Evolutionary conservation across 2,113 vertebrate species (phyloP), one percentile per base, ranked within the genome.

Genomic region (Melanerpes formicivorus): DNA sequence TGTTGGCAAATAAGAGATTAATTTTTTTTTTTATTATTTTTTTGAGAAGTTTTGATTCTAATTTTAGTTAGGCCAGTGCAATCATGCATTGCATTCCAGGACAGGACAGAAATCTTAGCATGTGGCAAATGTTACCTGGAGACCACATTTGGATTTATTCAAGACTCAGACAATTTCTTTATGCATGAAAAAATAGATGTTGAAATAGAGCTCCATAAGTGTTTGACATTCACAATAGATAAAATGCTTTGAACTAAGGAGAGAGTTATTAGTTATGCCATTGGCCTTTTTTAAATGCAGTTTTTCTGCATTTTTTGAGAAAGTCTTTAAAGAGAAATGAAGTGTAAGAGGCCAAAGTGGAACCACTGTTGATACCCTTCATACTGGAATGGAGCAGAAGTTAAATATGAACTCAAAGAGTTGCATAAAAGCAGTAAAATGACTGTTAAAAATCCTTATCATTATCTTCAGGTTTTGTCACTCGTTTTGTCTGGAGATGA

Each of bases 241-340:
- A 18, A 37, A 95, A 63, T 56, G 21, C 12, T 70, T 84, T 81
- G 59, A 90, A 60, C 59, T 72, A 16, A 85, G 62, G n/a, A 87
- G 6, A 15, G 6, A 54, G 37, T 82, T 85, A 26, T 7, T 77
- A 81, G 27, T 83, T 90, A 55, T 37, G 60, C 52, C 23, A 18
- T 11, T 84, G 32, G 29, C 56, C 30, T 72, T 79, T 58, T 90
- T 66, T 50, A 80, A 76, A 86, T 84, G 75, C 30, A 64, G 55
- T 75, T 90, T 88, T 91, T 71, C 83, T 80, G 58, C 48, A n/a
- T 80, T 90, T 90, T 87, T 87, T 92, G 37, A 65, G 67, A 29
- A 91, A 62, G 23, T 65, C 37, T 74, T 66, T 62, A 48, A 76
- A 46, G 66, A 48, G 65, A 63, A 81, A 44, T 74, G 71, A 69